Percentiles rank a stretch among this genome's conserved stretches.
Conservation (phyloP, 2,888 invertebrate species). For the Hetaerina titia region DNA sequence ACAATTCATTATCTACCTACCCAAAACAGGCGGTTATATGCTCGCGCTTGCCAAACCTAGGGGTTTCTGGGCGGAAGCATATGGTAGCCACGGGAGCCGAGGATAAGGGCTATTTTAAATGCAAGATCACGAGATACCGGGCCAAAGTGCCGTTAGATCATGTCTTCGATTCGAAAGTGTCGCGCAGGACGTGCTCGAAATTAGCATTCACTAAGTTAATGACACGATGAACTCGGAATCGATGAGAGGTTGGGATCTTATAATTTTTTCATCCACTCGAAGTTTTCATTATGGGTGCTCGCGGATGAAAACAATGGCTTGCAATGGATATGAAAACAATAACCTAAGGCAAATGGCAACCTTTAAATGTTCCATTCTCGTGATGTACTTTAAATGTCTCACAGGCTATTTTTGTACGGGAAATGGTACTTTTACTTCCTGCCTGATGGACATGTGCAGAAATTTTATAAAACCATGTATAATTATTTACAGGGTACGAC, state of each 20-base stretch:
- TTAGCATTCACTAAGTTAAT: conserved; percentile 10
- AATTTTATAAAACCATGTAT: no score
- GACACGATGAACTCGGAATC: neutral
- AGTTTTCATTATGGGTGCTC: neutral
- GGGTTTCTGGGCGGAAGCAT: neutral
- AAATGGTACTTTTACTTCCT: no score
- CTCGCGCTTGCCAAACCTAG: neutral
- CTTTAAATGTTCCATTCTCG: no score
- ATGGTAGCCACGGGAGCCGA: neutral
- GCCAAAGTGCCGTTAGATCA: conserved; percentile 21
- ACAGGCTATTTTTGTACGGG: no score
- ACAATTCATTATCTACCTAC: neutral
- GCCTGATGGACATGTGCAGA: no score
- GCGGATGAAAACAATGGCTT: neutral
- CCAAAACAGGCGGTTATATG: neutral
- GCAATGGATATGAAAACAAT: neutral
- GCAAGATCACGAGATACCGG: conserved; percentile 18
- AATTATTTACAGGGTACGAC: no score
- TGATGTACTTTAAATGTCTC: no score
- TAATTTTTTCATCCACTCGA: neutral
- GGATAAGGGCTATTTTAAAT: conserved; percentile 25
- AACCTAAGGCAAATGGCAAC: no score
- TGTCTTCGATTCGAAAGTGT: conserved; percentile 19
- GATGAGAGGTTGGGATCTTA: neutral
- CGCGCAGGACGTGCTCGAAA: conserved; percentile 23